Evolutionary conservation across 1,140 invertebrate genomes (phyloP), one percentile per base, ranked within the genome.

Genomic region (Ceratoteleas bidentatus): DNA sequence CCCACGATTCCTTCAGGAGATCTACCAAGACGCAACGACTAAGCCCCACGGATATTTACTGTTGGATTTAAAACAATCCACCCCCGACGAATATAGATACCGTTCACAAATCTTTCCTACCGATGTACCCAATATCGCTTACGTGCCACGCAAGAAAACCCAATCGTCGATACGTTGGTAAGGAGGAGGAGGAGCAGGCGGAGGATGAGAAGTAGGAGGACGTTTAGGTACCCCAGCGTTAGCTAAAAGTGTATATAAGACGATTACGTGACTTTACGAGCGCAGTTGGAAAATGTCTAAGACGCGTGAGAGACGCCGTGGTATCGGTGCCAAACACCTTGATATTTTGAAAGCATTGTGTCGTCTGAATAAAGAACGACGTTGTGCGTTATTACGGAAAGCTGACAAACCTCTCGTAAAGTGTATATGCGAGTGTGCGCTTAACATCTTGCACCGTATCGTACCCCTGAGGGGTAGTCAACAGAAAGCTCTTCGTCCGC

Each of bases 371-470:
- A 11, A 54, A 33, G 1, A 45, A 6, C 50, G 53, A 14, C 32
- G 62, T 0, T 33, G 10, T 10, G 13, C 3, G 0, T 9, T 66
- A 15, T 10, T 66, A 0, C 50, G 64, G 6, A 33, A 43, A 15
- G 62, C 36, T 0, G 62, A 65, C 43, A n/a, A 0, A 1, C 0
- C 16, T 38, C n/a, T 65, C 0, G 33, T 65, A 0, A 40, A 33
- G n/a, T 54, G 34, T 14, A 65, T 65, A 6, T 65, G 62, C 16
- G 62, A 65, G 16, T 65, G 62, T 6, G 50, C 16, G 6, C 34
- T 65, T 6, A 65, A 65, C 11, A 7, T 15, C 32, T 11, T 65
- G 0, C n/a, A 32, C 5, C 49, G 62, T 6, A 65, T 53, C n/a
- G 24, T 66, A 10, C 24, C 52, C 9, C 7, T 53, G n/a, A 65